Evolutionary conservation across 2,888 invertebrate genomes (phyloP).

Genomic region (Polia nebulosa): DNA sequence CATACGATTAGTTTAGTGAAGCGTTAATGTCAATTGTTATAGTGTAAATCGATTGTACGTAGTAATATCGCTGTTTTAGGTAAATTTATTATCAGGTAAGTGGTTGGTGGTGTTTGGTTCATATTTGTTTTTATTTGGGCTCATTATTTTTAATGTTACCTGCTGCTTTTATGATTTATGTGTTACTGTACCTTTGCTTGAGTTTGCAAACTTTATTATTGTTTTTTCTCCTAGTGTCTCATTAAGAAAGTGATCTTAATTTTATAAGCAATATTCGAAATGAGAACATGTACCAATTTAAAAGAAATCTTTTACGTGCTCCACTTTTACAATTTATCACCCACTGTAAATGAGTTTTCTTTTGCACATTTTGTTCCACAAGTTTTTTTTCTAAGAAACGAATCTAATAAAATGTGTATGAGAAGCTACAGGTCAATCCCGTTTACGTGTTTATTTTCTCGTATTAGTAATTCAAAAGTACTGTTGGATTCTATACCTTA

Average conservation of each 20-base stretch:
- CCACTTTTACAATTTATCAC: background rate
- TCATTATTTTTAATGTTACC: constrained; percentile 1
- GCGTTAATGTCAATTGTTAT: constrained; percentile 85
- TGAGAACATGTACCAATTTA: background rate
- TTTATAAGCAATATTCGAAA: background rate
- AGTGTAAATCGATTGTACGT: constrained; percentile 78
- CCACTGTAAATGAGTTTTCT: background rate
- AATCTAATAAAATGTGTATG: constrained; percentile 33
- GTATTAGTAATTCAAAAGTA: constrained; percentile 33
- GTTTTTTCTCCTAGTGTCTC: background rate
- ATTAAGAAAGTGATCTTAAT: background rate
- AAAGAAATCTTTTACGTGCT: background rate
- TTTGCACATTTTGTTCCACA: constrained; percentile 6
- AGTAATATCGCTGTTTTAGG: constrained; percentile 74
- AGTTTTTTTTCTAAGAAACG: constrained; percentile 17
- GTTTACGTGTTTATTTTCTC: constrained; percentile 39
- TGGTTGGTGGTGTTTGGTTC: constrained; percentile 40
- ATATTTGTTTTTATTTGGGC: constrained; percentile 47
- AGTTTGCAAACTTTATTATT: constrained; percentile 11
- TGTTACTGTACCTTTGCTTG: background rate
- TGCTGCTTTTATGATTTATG: constrained; percentile 4
- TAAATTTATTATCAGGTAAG: constrained; percentile 73
- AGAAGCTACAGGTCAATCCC: constrained; percentile 59
- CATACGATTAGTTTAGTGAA: constrained; percentile 74
- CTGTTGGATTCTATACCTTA: constrained; percentile 15